These are phyloP conservation scores for Uria lomvia DNA, from an alignment of 2,113 vertebrate genomes.

Conservation along the genomic window DNA sequence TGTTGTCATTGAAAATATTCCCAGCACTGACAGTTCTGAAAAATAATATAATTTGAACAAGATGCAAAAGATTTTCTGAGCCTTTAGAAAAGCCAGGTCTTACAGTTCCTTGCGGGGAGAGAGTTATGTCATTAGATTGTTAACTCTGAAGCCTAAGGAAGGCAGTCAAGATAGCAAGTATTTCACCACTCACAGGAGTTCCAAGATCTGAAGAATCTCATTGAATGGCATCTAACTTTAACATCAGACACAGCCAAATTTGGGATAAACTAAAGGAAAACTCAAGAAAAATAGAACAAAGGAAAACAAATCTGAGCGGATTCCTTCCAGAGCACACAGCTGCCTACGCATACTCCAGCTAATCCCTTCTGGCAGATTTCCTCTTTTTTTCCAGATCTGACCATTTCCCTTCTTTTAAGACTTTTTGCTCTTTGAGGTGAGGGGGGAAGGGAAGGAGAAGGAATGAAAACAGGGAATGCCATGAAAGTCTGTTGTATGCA, in stretches of 20 bases:
- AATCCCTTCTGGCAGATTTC: not conserved
- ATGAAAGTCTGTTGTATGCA: not conserved
- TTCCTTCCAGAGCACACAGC: not conserved
- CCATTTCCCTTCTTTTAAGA: not conserved
- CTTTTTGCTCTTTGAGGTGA: not conserved
- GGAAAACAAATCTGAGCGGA: not conserved
- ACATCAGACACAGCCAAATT: not conserved
- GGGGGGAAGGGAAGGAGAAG: not conserved
- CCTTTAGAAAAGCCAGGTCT: not conserved
- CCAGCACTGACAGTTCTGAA: not conserved
- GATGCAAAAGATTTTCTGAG: not conserved
- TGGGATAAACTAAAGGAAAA: not conserved
- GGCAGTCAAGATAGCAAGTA: not conserved
- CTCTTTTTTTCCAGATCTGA: not conserved
- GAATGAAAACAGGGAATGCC: not conserved
- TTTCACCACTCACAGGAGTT: not conserved
- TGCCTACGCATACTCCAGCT: not conserved
- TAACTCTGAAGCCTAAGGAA: conserved; percentile 10
- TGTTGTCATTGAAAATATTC: conserved; percentile 6
- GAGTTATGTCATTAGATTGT: not conserved
- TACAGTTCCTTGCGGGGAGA: not conserved
- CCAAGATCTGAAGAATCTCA: not conserved
- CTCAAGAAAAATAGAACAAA: not conserved
- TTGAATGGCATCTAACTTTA: not conserved
- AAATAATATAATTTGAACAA: not conserved